Percentiles rank a stretch among this genome's conserved stretches.
Conservation (phyloP, 2,888 invertebrate genomes). For the Eupithecia abbreviata region DNA sequence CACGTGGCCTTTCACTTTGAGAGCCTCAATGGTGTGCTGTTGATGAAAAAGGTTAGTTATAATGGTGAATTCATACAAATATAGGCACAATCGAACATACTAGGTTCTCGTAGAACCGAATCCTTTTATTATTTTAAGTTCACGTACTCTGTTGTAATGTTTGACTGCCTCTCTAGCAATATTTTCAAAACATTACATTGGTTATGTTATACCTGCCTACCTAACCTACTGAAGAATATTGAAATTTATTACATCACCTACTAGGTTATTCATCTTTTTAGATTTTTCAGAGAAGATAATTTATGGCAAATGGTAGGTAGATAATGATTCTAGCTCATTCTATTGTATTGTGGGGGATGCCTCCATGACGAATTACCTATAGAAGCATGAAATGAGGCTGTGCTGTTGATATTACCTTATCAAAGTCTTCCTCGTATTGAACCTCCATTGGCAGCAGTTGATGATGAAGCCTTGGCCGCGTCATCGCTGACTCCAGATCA, state of each 20-base stretch:
- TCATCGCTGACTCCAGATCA: conserved; percentile 86
- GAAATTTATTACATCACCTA: background rate
- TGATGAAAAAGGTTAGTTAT: conserved; percentile 3
- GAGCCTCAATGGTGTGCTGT: conserved; percentile 72
- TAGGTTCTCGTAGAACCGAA: too few species aligned
- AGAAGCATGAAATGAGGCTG: background rate
- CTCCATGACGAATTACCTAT: background rate
- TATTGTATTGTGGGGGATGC: background rate
- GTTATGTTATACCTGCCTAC: background rate
- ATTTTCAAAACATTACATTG: background rate
- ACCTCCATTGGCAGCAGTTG: conserved; percentile 91
- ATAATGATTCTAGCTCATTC: background rate
- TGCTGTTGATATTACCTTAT: conserved; percentile 46
- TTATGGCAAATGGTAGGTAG: background rate
- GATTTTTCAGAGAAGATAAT: background rate
- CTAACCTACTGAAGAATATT: background rate
- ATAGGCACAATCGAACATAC: too few species aligned
- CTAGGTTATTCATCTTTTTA: background rate
- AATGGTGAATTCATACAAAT: too few species aligned
- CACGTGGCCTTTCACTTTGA: conserved; percentile 80
- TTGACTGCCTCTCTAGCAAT: background rate
- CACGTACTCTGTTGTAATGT: background rate
- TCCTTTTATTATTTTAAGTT: background rate
- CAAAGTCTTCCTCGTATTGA: conserved; percentile 86
- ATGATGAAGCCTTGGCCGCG: conserved; percentile 91